Base-by-base conservation (phyloP, 2,888 invertebrate genomes). In the Melolontha melolontha region DNA sequence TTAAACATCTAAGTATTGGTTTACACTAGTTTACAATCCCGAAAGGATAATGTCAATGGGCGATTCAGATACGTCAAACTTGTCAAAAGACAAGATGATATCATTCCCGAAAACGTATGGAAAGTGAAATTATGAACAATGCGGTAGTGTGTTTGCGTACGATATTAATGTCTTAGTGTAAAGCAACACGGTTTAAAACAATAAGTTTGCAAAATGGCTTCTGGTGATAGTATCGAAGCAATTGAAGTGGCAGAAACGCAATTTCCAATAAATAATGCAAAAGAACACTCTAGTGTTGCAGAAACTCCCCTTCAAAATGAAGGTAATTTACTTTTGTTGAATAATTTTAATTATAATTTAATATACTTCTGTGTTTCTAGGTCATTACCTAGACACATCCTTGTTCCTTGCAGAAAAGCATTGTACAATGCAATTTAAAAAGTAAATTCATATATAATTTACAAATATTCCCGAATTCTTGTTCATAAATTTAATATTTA, bases 221-320 rank as follows among this genome's bases (percentile, higher is more conserved):
- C 93, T 85, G 92, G 92, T 82, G 92, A 92, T 85, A 90, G 85
- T 81, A 86, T 90, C 82, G 92, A 92, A 86, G 89, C 89, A 83
- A 92, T 93, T 71, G 92, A 93, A 87, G 84, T 87, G 75, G 87
- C 91, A 85, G 92, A 92, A 84, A 87, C 88, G 82, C 88, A 88
- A 80, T 85, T 86, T 77, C 83, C 85, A 71, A 87, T 85, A 83
- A 90, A 89, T 79, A 87, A 88, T 79, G 87, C 85, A 71, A 87
- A 86, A 73, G 86, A 86, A 75, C 81, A 87, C 79, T 86, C 85
- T 70, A 86, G 81, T 72, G 84, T 87, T 73, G 86, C 85, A 75
- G 87, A 88, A 75, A 86, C 89, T 72, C 87, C 86, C 75, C 85
- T 88, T 75, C 86, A 87, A 76, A 88, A 85, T 75, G 87, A 88